These are phyloP conservation scores for Aphodius sticticus DNA, from an alignment of 2,888 invertebrate species.

Conservation along the genomic window DNA sequence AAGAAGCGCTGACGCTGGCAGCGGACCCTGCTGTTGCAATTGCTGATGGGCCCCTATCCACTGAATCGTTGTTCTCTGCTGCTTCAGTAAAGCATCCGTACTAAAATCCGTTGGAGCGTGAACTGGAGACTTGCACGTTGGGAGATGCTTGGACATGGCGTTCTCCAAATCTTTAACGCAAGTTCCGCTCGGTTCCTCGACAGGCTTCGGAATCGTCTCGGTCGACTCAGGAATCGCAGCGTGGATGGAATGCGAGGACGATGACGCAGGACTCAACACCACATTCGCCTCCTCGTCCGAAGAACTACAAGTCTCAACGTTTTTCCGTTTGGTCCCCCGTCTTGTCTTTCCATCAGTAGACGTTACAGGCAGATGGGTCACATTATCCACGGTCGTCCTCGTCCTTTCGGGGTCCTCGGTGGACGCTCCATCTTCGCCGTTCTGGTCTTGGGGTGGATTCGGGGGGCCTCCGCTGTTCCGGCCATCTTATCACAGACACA, in stretches of 20 bases:
- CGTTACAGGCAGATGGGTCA: conserved; percentile 62
- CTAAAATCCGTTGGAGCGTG: conserved; percentile 88
- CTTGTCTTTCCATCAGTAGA: conserved; percentile 51
- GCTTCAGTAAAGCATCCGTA: conserved; percentile 83
- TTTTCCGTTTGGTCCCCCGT: conserved; percentile 70
- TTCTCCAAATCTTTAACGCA: conserved; percentile 94
- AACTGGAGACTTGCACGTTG: conserved; percentile 67
- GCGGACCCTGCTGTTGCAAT: conserved; percentile 64
- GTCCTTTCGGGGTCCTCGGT: conserved; percentile 62
- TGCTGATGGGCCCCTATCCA: conserved; percentile 90
- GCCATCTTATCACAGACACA: conserved; percentile 62
- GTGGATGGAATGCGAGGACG: conserved; percentile 70
- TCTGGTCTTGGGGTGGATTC: conserved; percentile 61
- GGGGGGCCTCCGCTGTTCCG: conserved; percentile 65
- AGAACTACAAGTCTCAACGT: conserved; percentile 61
- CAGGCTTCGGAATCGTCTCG: conserved; percentile 59
- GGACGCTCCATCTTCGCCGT: conserved; percentile 54
- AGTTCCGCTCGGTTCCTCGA: conserved; percentile 60
- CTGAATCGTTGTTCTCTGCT: conserved; percentile 86
- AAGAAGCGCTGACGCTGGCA: conserved; percentile 89
- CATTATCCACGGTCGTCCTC: conserved; percentile 62
- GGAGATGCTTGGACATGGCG: conserved; percentile 95
- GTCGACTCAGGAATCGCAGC: conserved; percentile 59
- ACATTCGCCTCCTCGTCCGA: conserved; percentile 63
- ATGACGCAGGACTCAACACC: conserved; percentile 68